A percentile compares a stretch with the other conserved stretches of the same genome.
Evolutionary conservation across 2,113 vertebrate genomes (phyloP).

Genomic region (Fulica atra): DNA sequence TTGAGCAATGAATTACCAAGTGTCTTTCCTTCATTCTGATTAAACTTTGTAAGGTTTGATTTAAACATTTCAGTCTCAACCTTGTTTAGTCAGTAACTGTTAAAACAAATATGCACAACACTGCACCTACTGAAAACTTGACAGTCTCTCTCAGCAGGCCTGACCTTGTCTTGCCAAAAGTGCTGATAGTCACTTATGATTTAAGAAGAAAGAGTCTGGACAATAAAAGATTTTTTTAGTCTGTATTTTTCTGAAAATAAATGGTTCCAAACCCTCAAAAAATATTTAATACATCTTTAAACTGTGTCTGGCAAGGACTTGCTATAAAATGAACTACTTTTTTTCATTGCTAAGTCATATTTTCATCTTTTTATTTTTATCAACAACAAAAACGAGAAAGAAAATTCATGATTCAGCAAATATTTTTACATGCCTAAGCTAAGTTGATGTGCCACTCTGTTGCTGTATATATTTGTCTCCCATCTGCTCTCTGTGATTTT

Average conservation of each 20-base stretch:
- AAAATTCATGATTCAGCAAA: not conserved
- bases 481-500: not conserved
- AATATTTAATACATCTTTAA: not conserved
- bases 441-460: not conserved
- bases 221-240: not conserved
- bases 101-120: not conserved
- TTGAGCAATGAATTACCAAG: not conserved
- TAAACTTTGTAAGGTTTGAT: not conserved
- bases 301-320: not conserved
- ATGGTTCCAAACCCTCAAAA: not conserved
- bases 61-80: not conserved
- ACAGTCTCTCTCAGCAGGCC: not conserved
- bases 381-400: not conserved
- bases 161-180: not conserved
- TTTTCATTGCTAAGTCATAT: not conserved
- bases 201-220: not conserved
- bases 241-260: not conserved
- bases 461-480: not conserved
- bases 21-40: not conserved
- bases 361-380: not conserved
- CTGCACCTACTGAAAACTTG: not conserved
- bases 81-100: not conserved
- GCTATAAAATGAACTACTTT: not conserved
- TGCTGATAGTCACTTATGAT: not conserved
- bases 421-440: not conserved